Percentiles rank a stretch among this genome's conserved stretches.
These are phyloP conservation scores for Lepilemur septentrionalis DNA, from an alignment of 2,797 vertebrate species.

Conservation along the genomic window DNA sequence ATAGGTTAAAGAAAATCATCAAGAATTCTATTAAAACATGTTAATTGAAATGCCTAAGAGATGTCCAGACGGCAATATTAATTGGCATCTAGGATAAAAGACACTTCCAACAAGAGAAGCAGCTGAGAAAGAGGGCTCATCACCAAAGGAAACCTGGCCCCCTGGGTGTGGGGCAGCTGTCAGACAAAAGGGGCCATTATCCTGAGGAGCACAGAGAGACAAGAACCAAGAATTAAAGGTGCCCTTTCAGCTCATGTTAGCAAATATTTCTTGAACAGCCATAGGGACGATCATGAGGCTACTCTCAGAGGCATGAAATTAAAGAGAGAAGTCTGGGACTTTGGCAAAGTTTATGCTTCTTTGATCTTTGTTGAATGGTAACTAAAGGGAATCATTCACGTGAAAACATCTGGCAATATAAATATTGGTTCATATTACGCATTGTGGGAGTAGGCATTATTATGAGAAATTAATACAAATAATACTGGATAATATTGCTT, in stretches of 20 bases:
- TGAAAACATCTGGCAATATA: neutral
- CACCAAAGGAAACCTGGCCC: neutral
- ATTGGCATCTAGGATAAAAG: neutral
- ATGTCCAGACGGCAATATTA: neutral
- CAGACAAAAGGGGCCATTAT: neutral
- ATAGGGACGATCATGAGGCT: neutral
- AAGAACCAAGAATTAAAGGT: neutral
- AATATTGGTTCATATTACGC: neutral
- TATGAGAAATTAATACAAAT: neutral
- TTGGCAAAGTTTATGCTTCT: neutral
- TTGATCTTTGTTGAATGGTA: neutral
- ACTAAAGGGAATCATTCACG: neutral
- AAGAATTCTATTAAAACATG: neutral
- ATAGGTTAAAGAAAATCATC: neutral
- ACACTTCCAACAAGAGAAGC: neutral
- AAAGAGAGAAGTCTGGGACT: neutral
- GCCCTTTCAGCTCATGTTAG: neutral
- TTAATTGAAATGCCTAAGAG: conserved; percentile 9
- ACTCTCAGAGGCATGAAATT: neutral
- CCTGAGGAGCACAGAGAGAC: neutral
- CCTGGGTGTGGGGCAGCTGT: neutral
- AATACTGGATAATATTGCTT: neutral
- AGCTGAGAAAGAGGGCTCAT: neutral
- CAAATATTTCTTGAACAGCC: neutral
- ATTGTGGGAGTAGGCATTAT: neutral